Base-by-base conservation (phyloP, 2,888 invertebrate species). In the Acleris laterana region DNA sequence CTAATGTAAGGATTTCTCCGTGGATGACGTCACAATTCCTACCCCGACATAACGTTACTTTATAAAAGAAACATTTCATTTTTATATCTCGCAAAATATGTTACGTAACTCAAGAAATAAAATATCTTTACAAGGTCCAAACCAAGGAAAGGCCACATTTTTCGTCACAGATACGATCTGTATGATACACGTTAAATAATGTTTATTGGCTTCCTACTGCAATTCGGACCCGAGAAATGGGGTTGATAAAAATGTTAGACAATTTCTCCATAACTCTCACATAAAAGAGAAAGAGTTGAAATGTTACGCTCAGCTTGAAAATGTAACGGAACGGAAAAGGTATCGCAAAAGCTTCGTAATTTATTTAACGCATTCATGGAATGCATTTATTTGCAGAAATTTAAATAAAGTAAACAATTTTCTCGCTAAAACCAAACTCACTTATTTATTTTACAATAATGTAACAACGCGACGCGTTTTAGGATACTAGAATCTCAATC, bases 161-260 rank as follows among this genome's bases (percentile, higher is more conserved):
- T 60, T 56, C 28, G 16, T 44, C 3, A n/a, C 28, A 59, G 65
- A 65, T 65, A 65, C 25, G n/a, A 65, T 65, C 60, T 61, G 20
- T 65, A 61, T 61, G 60, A 60, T 42, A 56, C 55, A 65, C 60
- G 55, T 60, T 64, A 60, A 55, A 64, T 32, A 60, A 65, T 56
- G 22, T 61, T 65, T 65, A 65, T 65, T 56, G 49, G 53, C 50
- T 55, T 56, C 49, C 49, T 50, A 25, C 53, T 51, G 55, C 60
- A 55, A 55, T 65, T 65, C 56, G 50, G 60, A 61, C 63, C 50
- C 6, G 13, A 46, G 60, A 28, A 65, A 61, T 42, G 65, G 50
- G 32, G 0, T 56, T 56, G 60, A 56, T 65, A 65, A 65, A 57
- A 61, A 65, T 65, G 65, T 44, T n/a, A 55, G 32, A 51, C 44